phyloP scores from a whole-genome alignment of 1,140 invertebrate genomes.

The Paracyclopina nana region DNA sequence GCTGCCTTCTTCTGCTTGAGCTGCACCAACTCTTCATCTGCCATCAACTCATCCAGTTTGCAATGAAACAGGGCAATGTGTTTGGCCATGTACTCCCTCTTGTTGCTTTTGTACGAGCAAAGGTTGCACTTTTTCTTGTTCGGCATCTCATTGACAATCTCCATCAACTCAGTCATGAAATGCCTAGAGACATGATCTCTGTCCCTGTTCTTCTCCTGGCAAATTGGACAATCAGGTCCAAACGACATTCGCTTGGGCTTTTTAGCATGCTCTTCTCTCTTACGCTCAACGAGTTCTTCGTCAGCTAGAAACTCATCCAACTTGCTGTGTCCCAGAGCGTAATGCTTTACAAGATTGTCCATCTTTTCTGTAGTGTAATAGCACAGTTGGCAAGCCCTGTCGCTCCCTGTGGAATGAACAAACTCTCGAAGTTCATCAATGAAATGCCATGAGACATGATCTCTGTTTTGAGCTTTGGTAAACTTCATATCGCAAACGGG shows the following conservation, averaged over 20 bases:
- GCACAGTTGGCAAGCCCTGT: background rate
- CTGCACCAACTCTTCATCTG: background rate
- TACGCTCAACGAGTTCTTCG: background rate
- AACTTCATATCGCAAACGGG: background rate
- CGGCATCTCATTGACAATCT: background rate
- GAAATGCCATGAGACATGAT: background rate
- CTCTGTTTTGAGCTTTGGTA: background rate
- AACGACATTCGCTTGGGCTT: background rate
- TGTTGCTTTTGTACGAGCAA: background rate
- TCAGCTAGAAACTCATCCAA: background rate
- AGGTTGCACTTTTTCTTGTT: slow-evolving; percentile 3
- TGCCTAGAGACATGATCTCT: background rate
- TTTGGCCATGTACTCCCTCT: background rate
- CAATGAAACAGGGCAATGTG: background rate
- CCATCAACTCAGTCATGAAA: background rate
- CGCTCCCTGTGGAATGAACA: background rate
- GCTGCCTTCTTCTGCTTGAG: background rate
- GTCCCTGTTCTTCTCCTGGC: background rate
- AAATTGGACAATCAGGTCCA: background rate
- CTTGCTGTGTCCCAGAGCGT: background rate
- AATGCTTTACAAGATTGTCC: background rate
- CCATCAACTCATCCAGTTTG: background rate
- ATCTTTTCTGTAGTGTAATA: background rate
- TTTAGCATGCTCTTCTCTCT: background rate
- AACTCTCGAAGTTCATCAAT: background rate